Evolutionary conservation across 1,140 invertebrate species (phyloP).

Genomic region (Drosophila chauvacae): DNA sequence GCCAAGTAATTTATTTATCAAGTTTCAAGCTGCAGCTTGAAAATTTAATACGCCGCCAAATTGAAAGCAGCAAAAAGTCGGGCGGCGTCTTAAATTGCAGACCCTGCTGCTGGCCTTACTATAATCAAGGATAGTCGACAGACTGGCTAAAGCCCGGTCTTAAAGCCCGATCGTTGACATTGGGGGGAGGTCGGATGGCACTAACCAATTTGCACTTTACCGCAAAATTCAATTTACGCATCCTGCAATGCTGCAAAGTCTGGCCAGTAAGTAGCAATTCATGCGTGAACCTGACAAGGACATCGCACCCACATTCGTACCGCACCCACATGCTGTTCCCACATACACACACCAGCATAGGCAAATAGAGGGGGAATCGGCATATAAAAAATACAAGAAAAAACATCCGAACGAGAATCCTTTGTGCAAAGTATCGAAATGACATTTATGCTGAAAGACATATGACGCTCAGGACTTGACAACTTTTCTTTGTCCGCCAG

Average conservation of each 20-base stretch:
- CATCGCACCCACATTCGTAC: constrained; percentile 12
- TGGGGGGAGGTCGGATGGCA: neutral
- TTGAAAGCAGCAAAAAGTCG: constrained; percentile 60
- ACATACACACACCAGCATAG: constrained; percentile 6
- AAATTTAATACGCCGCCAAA: constrained; percentile 80
- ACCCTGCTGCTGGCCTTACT: neutral
- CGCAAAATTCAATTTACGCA: constrained; percentile 69
- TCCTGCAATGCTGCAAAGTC: constrained; percentile 44
- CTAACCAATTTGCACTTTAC: constrained; percentile 44
- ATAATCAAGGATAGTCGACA: constrained; percentile 5
- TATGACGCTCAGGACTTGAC: constrained; percentile 38
- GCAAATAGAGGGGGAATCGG: constrained; percentile 23
- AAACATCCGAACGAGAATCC: constrained; percentile 21
- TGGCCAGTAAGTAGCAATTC: constrained; percentile 51
- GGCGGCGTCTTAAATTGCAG: constrained; percentile 33
- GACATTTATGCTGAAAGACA: constrained; percentile 54
- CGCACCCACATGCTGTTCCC: neutral
- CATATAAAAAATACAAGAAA: constrained; percentile 29
- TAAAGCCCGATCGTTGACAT: constrained; percentile 28
- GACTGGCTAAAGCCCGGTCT: neutral
- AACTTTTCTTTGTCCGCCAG: constrained; percentile 38
- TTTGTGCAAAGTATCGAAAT: constrained; percentile 50
- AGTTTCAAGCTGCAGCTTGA: constrained; percentile 80
- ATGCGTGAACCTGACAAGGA: constrained; percentile 68
- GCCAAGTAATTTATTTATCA: constrained; percentile 82